Conservation (phyloP, 2,113 vertebrate species). For the Tragulus kanchil region DNA sequence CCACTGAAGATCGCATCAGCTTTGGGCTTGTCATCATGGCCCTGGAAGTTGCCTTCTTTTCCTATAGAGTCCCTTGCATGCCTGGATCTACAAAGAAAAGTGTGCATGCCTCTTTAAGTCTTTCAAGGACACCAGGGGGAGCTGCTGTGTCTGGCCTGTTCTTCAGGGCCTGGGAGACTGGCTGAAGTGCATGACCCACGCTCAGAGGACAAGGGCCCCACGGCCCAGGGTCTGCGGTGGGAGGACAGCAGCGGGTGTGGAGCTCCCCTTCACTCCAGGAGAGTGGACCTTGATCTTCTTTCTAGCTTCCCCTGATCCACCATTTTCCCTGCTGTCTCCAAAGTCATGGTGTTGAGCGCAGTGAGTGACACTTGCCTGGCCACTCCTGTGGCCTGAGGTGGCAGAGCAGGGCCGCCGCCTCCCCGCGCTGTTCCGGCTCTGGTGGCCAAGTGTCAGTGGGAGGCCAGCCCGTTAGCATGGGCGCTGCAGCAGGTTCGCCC, state of each 20-base stretch:
- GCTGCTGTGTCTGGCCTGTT: background rate
- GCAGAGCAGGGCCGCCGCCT: background rate
- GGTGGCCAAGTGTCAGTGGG: fast-evolving
- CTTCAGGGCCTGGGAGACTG: background rate
- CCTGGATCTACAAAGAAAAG: background rate
- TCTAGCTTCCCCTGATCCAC: background rate
- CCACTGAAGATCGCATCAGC: fast-evolving
- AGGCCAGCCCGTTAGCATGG: background rate
- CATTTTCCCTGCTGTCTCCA: background rate
- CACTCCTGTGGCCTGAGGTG: fast-evolving
- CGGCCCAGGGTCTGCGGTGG: background rate
- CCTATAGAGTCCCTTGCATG: background rate
- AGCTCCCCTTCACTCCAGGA: background rate
- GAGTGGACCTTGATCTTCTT: background rate
- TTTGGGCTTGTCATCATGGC: background rate
- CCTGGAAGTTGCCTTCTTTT: background rate
- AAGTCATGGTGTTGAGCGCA: background rate
- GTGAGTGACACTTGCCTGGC: background rate
- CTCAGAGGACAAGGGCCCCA: background rate
- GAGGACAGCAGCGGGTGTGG: background rate
- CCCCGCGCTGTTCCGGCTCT: fast-evolving
- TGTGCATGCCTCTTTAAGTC: background rate
- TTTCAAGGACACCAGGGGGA: fast-evolving
- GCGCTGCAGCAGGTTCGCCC: background rate
- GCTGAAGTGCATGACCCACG: background rate